These are phyloP conservation scores for Erannis defoliaria DNA, from an alignment of 2,888 invertebrate genomes.

Conservation along the genomic window DNA sequence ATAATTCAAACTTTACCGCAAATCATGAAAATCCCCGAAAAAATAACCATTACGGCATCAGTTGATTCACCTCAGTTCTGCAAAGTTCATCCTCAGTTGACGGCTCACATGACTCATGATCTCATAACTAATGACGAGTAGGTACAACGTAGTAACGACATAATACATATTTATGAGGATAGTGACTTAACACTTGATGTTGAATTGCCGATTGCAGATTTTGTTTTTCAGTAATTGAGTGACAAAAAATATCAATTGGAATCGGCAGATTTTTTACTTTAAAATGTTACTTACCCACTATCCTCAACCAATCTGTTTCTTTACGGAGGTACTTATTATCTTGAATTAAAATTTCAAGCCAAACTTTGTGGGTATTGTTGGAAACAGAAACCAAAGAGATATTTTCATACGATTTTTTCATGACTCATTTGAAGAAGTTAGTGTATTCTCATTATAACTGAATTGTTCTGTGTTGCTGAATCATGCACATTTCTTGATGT, in stretches of 20 bases:
- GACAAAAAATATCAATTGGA: neutral
- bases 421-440: neutral
- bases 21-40: neutral
- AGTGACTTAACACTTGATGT: constrained; percentile 3
- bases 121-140: constrained; percentile 10
- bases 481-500: neutral
- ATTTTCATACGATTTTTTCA: neutral
- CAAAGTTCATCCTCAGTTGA: constrained; percentile 16
- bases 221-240: constrained; percentile 7
- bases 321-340: neutral
- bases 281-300: neutral
- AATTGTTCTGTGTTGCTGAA: constrained; percentile 2
- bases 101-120: constrained; percentile 19
- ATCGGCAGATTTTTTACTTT: neutral
- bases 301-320: neutral
- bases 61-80: constrained; percentile 30
- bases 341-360: neutral
- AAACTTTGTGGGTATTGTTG: too few species aligned
- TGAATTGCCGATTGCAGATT: constrained; percentile 1
- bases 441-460: neutral
- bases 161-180: constrained; percentile 27
- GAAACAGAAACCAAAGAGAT: too few species aligned
- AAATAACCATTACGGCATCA: neutral
- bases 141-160: neutral
- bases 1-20: neutral